phyloP scores from a whole-genome alignment of 1,140 invertebrate species.

The Euura lappo region DNA sequence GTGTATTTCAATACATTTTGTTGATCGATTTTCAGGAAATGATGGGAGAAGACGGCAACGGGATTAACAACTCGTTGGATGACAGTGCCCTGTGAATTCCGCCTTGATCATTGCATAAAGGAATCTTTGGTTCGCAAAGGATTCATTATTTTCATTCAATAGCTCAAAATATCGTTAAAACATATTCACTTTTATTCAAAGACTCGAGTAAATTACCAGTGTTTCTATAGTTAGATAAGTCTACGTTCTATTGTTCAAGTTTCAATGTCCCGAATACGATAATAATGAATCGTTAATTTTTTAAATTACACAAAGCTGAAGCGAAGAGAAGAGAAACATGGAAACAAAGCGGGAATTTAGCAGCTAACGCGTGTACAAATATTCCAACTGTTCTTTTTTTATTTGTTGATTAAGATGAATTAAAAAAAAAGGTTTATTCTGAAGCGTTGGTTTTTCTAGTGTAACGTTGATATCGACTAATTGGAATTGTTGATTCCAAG shows the following conservation, averaged over 20 bases:
- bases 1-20: slow-evolving; percentile 4
- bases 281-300: too few species aligned
- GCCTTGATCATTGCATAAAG: background rate
- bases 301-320: too few species aligned
- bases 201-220: background rate
- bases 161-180: background rate
- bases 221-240: background rate
- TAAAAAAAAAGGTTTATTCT: too few species aligned
- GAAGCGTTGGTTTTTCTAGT: too few species aligned
- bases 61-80: slow-evolving; percentile 55
- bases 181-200: background rate
- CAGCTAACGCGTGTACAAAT: background rate
- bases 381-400: background rate
- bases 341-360: too few species aligned
- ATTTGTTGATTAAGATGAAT: too few species aligned
- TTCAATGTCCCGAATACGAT: too few species aligned
- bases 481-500: too few species aligned
- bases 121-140: background rate
- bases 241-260: too few species aligned
- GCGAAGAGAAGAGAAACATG: too few species aligned
- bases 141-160: background rate
- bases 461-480: too few species aligned
- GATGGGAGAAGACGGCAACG: slow-evolving; percentile 51
- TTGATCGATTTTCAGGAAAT: slow-evolving; percentile 45
- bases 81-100: slow-evolving; percentile 39